Conservation (phyloP, 2,797 vertebrate species). For the Chelonia mydas region DNA sequence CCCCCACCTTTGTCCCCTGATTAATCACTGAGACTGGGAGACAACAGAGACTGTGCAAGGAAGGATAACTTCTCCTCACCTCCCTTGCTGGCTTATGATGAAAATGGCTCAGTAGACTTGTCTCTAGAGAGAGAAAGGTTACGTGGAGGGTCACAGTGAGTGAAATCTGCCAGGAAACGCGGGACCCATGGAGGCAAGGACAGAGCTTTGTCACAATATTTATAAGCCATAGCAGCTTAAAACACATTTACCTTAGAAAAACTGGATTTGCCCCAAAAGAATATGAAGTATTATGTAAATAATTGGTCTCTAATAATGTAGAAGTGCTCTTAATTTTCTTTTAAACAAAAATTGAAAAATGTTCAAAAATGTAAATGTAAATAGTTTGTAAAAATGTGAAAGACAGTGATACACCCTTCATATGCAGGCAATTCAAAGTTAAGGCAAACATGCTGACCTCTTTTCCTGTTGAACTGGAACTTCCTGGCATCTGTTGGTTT, state of each 20-base stretch:
- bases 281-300: not conserved
- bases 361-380: not conserved
- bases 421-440: not conserved
- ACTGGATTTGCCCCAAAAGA: not conserved
- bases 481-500: slow-evolving; percentile 37
- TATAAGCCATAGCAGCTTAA: not conserved
- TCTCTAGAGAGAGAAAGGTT: too few species aligned
- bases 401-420: not conserved
- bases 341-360: not conserved
- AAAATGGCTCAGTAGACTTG: too few species aligned
- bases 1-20: too few species aligned
- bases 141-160: too few species aligned
- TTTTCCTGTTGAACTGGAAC: slow-evolving; percentile 24
- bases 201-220: not conserved
- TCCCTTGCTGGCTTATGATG: too few species aligned
- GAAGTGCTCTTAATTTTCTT: not conserved
- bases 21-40: too few species aligned
- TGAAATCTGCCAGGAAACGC: too few species aligned
- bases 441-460: not conserved
- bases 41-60: too few species aligned
- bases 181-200: too few species aligned
- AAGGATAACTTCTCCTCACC: too few species aligned
- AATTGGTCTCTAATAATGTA: not conserved
- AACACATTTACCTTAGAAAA: not conserved
- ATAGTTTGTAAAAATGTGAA: not conserved